These are phyloP conservation scores for Phoenicopterus ruber DNA, from an alignment of 2,113 vertebrate genomes.

Conservation along the genomic window DNA sequence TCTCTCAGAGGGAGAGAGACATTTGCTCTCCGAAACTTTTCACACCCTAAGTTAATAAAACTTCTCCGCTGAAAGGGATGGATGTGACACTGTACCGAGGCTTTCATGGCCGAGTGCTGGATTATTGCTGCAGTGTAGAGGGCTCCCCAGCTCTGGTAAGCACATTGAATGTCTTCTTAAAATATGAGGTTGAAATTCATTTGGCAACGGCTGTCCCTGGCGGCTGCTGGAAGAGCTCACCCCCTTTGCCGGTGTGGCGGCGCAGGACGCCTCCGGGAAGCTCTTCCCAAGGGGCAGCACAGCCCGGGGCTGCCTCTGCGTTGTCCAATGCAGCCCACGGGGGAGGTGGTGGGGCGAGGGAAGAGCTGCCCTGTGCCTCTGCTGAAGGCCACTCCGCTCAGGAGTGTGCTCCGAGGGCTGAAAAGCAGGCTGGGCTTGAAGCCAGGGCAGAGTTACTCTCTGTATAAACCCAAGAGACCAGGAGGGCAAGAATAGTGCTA, in stretches of 20 bases:
- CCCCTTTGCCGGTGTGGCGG: background rate
- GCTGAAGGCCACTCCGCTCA: background rate
- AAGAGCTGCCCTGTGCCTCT: background rate
- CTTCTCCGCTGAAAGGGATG: slow-evolving; percentile 37
- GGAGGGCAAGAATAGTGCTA: background rate
- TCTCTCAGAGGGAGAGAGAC: slow-evolving; percentile 59
- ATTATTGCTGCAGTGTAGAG: slow-evolving; percentile 46
- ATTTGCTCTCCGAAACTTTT: slow-evolving; percentile 67
- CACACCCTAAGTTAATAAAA: slow-evolving; percentile 71
- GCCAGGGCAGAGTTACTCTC: background rate
- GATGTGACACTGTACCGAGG: slow-evolving; percentile 56
- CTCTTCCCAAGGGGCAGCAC: background rate
- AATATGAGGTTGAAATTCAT: slow-evolving; percentile 29
- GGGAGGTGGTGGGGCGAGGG: background rate
- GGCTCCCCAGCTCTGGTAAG: slow-evolving; percentile 19
- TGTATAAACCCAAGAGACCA: background rate
- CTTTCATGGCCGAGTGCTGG: slow-evolving; percentile 46
- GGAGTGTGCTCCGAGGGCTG: background rate
- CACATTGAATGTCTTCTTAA: slow-evolving; percentile 1
- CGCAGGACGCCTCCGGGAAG: background rate
- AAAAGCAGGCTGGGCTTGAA: background rate
- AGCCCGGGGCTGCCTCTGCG: background rate
- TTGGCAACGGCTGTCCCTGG: background rate
- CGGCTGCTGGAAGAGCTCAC: background rate
- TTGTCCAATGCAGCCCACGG: background rate